A percentile compares a stretch with the other conserved stretches of the same genome.
Evolutionary conservation across 2,888 invertebrate species (phyloP).

Genomic region (Agonopterix subpropinquella): DNA sequence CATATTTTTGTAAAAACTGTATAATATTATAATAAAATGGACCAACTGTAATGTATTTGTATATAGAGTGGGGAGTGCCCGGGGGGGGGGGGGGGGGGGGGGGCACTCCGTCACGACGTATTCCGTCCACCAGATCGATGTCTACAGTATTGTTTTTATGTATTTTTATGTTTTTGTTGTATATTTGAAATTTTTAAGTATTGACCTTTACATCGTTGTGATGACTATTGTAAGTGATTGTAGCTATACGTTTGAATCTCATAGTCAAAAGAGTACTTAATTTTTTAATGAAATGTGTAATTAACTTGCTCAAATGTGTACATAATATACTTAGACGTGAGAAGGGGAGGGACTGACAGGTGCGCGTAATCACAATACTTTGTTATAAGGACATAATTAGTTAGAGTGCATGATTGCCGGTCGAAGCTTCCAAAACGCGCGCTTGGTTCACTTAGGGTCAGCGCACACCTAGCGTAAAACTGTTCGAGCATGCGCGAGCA

Average conservation of each 20-base stretch:
- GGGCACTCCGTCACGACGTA: no score
- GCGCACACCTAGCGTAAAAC: no score
- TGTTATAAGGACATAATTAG: no score
- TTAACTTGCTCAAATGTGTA: not conserved
- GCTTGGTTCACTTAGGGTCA: no score
- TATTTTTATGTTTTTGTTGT: slow-evolving; percentile 23
- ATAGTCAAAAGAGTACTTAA: slow-evolving; percentile 42
- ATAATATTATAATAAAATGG: slow-evolving; percentile 6
- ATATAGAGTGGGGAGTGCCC: slow-evolving; percentile 1
- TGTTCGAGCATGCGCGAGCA: no score
- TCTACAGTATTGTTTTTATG: slow-evolving; percentile 34
- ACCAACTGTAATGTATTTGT: slow-evolving; percentile 14
- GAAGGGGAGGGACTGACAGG: not conserved
- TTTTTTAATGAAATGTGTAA: slow-evolving; percentile 1
- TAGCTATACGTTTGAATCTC: slow-evolving; percentile 37
- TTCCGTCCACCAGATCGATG: not conserved
- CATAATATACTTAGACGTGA: not conserved
- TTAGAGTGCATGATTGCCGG: no score
- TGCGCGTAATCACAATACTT: no score
- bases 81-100: no score
- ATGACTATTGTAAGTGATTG: slow-evolving; percentile 6
- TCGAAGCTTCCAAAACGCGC: no score
- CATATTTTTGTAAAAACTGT: not conserved
- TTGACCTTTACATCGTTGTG: slow-evolving; percentile 1
- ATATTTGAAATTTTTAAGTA: slow-evolving; percentile 6